Conservation (phyloP, 2,888 invertebrate species). For the Tipula vernalis region DNA sequence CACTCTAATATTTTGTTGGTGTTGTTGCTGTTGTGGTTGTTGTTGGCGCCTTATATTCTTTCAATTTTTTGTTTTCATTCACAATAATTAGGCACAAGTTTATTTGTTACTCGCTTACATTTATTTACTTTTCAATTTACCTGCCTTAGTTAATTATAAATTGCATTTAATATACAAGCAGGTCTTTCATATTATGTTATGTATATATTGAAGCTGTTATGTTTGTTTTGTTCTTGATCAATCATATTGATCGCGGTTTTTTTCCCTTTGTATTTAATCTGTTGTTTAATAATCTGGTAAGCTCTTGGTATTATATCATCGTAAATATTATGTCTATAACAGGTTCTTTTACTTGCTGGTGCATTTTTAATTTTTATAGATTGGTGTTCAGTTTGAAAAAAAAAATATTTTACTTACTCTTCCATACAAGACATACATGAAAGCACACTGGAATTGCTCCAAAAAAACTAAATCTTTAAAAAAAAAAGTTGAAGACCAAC, state of each 20-base stretch:
- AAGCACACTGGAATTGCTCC: conserved; percentile 1
- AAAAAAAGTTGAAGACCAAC: neutral
- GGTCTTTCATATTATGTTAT: neutral
- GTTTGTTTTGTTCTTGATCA: neutral
- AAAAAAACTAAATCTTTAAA: neutral
- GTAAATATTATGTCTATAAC: neutral
- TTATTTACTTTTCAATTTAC: neutral
- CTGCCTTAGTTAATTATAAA: neutral
- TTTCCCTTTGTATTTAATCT: neutral
- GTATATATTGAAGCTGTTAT: neutral
- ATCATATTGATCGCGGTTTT: neutral
- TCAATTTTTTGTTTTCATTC: neutral
- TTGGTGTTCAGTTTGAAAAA: neutral
- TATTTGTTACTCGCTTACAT: neutral
- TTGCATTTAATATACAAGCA: neutral
- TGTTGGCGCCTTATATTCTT: neutral
- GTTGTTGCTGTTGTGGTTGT: neutral
- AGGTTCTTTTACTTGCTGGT: neutral
- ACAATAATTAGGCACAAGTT: neutral
- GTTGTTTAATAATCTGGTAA: neutral
- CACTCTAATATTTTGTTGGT: neutral
- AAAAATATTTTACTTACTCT: neutral
- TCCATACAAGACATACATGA: neutral
- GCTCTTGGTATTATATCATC: neutral
- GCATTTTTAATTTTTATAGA: neutral